Conservation (phyloP, 2,888 invertebrate species). For the Euphydryas editha region DNA sequence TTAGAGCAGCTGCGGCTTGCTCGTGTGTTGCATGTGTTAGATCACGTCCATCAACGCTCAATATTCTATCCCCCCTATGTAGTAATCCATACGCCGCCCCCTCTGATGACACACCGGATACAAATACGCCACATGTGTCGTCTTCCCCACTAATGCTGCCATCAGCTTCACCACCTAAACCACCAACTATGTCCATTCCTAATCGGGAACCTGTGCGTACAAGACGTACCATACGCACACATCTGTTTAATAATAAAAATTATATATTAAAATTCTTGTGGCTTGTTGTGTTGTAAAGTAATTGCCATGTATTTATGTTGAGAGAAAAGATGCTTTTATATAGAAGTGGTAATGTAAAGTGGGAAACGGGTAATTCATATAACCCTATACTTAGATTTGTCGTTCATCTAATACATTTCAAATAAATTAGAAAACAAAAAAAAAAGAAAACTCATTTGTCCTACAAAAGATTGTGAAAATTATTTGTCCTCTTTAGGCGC, state of each 20-base stretch:
- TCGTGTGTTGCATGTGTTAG: conserved; percentile 90
- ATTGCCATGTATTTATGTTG: too few relatives aligned
- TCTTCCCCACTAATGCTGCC: conserved; percentile 59
- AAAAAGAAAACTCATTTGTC: too few relatives aligned
- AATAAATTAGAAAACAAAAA: too few relatives aligned
- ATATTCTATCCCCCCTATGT: conserved; percentile 88
- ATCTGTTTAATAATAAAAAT: conserved; percentile 52
- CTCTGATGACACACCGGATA: conserved; percentile 73
- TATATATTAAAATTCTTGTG: too few relatives aligned
- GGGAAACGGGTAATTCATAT: too few relatives aligned
- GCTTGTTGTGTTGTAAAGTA: too few relatives aligned
- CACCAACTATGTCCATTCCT: conserved; percentile 81
- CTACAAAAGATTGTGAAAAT: too few relatives aligned
- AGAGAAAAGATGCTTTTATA: too few relatives aligned
- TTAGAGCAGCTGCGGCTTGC: conserved; percentile 87
- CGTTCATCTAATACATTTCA: too few relatives aligned
- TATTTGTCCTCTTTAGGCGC: too few relatives aligned
- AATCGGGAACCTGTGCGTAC: conserved; percentile 78
- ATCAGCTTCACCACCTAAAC: conserved; percentile 72
- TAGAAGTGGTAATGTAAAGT: too few relatives aligned
- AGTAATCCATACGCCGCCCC: conserved; percentile 80
- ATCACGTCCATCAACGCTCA: conserved; percentile 90
- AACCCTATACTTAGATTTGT: too few relatives aligned
- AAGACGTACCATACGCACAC: conserved; percentile 76
- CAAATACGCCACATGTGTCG: conserved; percentile 77